Conservation (phyloP, 2,888 invertebrate species). For the Drosophila trichaetosa region DNA sequence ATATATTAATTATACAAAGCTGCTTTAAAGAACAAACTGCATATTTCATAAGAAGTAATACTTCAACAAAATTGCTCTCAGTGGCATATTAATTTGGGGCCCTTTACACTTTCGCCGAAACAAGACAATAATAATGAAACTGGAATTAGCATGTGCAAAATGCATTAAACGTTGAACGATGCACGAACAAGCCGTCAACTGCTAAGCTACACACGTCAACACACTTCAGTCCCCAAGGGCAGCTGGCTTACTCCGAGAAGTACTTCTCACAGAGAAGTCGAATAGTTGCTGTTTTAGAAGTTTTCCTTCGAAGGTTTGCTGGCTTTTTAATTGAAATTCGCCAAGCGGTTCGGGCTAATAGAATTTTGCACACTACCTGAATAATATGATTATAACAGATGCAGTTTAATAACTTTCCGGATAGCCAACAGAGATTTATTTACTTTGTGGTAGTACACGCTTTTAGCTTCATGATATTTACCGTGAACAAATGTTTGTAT, state of each 20-base stretch:
- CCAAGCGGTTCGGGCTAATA: background rate
- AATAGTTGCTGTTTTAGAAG: too few relatives aligned
- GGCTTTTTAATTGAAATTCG: background rate
- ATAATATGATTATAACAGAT: background rate
- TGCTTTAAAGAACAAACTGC: background rate
- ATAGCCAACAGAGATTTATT: background rate
- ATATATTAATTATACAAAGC: too few relatives aligned
- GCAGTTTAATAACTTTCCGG: background rate
- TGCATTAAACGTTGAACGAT: slow-evolving; percentile 48
- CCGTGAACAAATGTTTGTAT: background rate
- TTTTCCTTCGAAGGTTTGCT: background rate
- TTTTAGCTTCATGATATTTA: background rate
- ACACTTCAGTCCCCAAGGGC: slow-evolving; percentile 4
- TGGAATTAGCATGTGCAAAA: slow-evolving; percentile 43
- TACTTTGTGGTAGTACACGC: background rate
- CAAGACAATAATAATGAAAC: slow-evolving; percentile 33
- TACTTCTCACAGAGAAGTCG: too few relatives aligned
- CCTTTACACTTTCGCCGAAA: slow-evolving; percentile 19
- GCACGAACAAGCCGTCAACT: slow-evolving; percentile 13
- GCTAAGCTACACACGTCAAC: slow-evolving; percentile 38
- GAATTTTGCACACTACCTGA: background rate
- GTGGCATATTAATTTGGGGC: slow-evolving; percentile 45
- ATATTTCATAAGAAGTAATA: slow-evolving; percentile 25
- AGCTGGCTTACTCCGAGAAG: background rate
- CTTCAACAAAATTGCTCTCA: slow-evolving; percentile 19